phyloP scores from a whole-genome alignment of 2,888 invertebrate species.

The Geotrupes spiniger region DNA sequence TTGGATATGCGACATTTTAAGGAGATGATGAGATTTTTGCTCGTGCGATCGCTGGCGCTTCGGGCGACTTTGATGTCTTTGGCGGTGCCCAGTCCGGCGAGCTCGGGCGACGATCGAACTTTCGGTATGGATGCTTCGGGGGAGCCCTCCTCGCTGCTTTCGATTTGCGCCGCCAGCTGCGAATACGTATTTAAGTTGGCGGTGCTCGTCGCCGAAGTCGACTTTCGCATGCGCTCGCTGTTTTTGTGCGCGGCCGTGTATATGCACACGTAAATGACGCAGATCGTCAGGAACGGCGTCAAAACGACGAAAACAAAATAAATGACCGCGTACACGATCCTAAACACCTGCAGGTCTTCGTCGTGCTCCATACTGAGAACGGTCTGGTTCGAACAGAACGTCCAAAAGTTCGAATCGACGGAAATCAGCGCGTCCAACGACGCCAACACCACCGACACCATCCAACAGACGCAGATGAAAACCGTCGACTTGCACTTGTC shows the following conservation, averaged over 20 bases:
- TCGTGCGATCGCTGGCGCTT: constrained; percentile 17
- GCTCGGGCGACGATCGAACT: constrained; percentile 42
- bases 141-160: constrained; percentile 44
- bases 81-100: constrained; percentile 9
- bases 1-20: constrained; percentile 79
- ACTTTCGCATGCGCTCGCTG: constrained; percentile 58
- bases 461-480: constrained; percentile 53
- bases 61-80: constrained; percentile 7
- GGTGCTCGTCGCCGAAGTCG: constrained; percentile 51
- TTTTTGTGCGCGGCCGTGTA: constrained; percentile 75
- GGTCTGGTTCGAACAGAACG: constrained; percentile 39
- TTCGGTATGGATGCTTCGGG: constrained; percentile 46
- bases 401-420: constrained; percentile 50
- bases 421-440: constrained; percentile 52
- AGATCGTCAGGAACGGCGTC: constrained; percentile 60
- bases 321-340: constrained; percentile 46
- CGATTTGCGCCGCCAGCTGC: constrained; percentile 50
- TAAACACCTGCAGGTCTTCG: background rate
- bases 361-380: background rate
- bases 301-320: constrained; percentile 53
- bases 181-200: constrained; percentile 51
- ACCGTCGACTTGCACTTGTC: constrained; percentile 53
- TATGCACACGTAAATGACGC: constrained; percentile 72
- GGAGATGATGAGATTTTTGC: constrained; percentile 64
- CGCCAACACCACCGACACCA: constrained; percentile 50